Evolutionary conservation across 1,140 invertebrate genomes (phyloP).

Genomic region (Delia radicum): DNA sequence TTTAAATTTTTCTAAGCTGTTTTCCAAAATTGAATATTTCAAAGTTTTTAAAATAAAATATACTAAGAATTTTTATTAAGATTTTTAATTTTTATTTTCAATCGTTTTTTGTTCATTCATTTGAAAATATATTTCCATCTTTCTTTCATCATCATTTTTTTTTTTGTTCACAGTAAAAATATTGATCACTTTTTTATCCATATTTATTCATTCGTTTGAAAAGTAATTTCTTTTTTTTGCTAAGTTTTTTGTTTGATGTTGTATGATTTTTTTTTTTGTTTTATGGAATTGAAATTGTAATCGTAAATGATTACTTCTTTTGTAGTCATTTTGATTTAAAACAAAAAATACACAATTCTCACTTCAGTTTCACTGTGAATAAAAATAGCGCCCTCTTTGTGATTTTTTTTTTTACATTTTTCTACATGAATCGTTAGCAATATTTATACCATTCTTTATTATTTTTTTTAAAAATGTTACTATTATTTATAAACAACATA

Average conservation of each 20-base stretch:
- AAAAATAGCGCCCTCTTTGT: slow-evolving; percentile 19
- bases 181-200: slow-evolving; percentile 30
- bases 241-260: slow-evolving; percentile 17
- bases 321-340: slow-evolving; percentile 5
- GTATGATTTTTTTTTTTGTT: neutral
- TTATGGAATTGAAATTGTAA: slow-evolving; percentile 3
- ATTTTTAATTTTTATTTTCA: slow-evolving; percentile 1
- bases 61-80: too few species aligned
- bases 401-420: slow-evolving; percentile 15
- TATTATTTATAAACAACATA: too few species aligned
- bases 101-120: neutral
- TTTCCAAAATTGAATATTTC: too few species aligned
- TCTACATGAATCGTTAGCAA: slow-evolving; percentile 23
- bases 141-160: slow-evolving; percentile 4
- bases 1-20: too few species aligned
- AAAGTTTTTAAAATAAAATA: too few species aligned
- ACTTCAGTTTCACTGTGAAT: neutral
- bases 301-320: slow-evolving; percentile 10
- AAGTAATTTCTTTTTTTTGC: slow-evolving; percentile 26
- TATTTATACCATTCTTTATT: neutral
- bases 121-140: neutral
- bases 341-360: slow-evolving; percentile 5
- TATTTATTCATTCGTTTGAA: slow-evolving; percentile 29
- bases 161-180: neutral
- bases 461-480: neutral